Evolutionary conservation across 2,797 vertebrate species (phyloP).

Genomic region (Arremon brunneinucha): DNA sequence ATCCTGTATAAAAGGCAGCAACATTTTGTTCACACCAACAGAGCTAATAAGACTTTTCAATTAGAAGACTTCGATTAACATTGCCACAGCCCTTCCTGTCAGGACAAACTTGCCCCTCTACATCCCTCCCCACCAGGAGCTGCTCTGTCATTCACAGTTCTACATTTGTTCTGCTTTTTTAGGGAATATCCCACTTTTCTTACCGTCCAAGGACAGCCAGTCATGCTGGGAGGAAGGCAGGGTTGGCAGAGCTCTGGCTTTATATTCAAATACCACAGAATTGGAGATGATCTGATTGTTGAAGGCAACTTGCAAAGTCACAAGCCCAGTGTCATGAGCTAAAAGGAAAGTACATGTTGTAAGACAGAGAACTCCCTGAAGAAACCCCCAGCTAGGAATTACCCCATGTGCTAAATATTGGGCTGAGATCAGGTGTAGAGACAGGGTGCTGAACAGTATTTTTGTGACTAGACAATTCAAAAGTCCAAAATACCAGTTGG

Average conservation of each 20-base stretch:
- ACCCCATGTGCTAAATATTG: background rate
- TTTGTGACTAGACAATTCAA: background rate
- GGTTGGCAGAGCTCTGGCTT: slow-evolving; percentile 93
- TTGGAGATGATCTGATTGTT: slow-evolving; percentile 99
- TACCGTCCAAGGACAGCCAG: slow-evolving; percentile 98
- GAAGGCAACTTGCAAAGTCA: slow-evolving; percentile 97
- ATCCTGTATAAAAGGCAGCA: background rate
- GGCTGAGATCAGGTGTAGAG: background rate
- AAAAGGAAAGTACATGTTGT: slow-evolving; percentile 32
- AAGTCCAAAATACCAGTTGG: background rate
- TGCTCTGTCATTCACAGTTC: background rate
- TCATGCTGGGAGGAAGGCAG: slow-evolving; percentile 98
- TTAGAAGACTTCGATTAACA: background rate
- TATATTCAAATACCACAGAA: slow-evolving; percentile 99
- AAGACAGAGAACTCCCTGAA: background rate
- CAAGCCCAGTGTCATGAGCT: slow-evolving; percentile 98
- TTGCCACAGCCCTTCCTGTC: background rate
- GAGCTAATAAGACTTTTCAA: background rate
- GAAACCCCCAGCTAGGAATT: background rate
- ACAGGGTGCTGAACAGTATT: background rate
- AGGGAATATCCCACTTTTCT: background rate
- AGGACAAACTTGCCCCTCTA: background rate
- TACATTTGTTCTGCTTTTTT: background rate
- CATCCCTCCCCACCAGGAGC: background rate
- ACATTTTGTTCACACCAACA: background rate